phyloP scores from a whole-genome alignment of 2,797 vertebrate genomes.

The Enteromius paludinosus region DNA sequence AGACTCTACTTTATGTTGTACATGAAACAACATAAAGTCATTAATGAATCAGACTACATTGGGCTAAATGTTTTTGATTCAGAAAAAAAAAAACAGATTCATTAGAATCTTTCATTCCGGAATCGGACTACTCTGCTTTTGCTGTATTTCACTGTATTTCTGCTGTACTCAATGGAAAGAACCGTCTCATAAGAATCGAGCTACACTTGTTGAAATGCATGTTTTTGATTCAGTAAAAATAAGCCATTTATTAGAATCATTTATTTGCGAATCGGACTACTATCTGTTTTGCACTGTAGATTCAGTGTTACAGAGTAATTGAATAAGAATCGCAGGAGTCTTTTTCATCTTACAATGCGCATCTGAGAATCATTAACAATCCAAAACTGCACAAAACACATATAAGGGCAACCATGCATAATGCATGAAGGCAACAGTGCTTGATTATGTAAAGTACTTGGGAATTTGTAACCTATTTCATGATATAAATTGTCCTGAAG shows the following conservation, averaged over 20 bases:
- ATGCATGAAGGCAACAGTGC: neutral
- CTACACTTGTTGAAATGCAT: too few relatives aligned
- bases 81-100: neutral
- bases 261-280: neutral
- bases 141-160: neutral
- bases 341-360: neutral
- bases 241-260: neutral
- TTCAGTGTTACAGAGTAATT: neutral
- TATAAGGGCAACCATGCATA: neutral
- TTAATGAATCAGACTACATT: neutral
- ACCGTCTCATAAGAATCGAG: too few relatives aligned
- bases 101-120: neutral
- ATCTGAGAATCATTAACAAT: neutral
- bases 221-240: neutral
- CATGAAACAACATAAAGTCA: too few relatives aligned
- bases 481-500: conserved; percentile 11
- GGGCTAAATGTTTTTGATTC: neutral
- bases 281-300: neutral
- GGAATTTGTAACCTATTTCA: conserved; percentile 19
- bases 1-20: too few relatives aligned
- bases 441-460: neutral
- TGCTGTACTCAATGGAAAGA: too few relatives aligned
- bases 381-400: neutral
- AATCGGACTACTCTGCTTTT: neutral
- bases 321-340: neutral